phyloP scores from a whole-genome alignment of 2,797 vertebrate genomes.

The Heterohyrax brucei region DNA sequence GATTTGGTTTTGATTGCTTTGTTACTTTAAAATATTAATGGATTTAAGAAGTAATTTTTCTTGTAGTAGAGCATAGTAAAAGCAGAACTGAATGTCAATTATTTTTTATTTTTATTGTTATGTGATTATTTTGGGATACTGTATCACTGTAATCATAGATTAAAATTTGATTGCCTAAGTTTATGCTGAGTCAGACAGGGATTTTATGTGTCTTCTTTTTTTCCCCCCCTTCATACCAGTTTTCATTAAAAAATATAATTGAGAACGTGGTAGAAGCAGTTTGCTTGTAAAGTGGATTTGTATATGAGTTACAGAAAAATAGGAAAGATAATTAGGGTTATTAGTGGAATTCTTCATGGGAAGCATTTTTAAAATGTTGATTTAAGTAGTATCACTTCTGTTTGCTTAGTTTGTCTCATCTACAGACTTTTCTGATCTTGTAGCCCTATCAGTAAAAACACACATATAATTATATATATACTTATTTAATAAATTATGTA shows the following conservation, averaged over 20 bases:
- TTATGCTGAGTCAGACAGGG: conserved; percentile 24
- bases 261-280: background rate
- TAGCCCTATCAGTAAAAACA: conserved; percentile 3
- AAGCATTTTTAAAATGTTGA: conserved; percentile 21
- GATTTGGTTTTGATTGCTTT: conserved; percentile 68
- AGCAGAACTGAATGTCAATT: conserved; percentile 39
- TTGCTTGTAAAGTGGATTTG: background rate
- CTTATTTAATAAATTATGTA: conserved; percentile 13
- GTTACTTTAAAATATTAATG: conserved; percentile 73
- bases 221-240: background rate
- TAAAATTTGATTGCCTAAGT: conserved; percentile 2
- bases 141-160: conserved; percentile 34
- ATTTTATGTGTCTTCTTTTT: background rate
- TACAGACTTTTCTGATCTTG: conserved; percentile 2
- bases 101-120: conserved; percentile 65
- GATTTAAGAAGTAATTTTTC: conserved; percentile 54
- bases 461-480: background rate
- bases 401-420: conserved; percentile 41
- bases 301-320: conserved; percentile 23
- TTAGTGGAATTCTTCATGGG: conserved; percentile 47
- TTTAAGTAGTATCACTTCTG: conserved; percentile 20
- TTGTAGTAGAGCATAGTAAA: conserved; percentile 28
- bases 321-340: conserved; percentile 9
- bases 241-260: conserved; percentile 69
- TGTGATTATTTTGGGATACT: conserved; percentile 52